A percentile compares a stretch with the other conserved stretches of the same genome.
These are phyloP conservation scores for Eriocheir sinensis DNA, from an alignment of 1,140 invertebrate species.

Conservation along the genomic window DNA sequence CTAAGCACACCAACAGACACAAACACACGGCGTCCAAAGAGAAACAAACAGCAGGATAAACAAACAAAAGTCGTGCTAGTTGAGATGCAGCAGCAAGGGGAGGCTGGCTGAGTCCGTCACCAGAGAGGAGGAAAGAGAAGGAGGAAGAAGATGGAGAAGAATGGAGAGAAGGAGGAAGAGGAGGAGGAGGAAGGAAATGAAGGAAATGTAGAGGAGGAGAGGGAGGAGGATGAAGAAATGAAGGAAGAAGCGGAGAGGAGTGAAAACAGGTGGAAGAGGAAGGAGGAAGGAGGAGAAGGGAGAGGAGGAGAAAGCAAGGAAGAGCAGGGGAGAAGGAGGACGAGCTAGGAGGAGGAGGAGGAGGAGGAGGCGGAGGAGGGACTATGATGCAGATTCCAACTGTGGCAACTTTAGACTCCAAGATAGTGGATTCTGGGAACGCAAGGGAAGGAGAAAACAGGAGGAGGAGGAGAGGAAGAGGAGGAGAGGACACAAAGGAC, in stretches of 20 bases:
- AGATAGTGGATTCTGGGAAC: background rate
- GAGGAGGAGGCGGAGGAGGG: background rate
- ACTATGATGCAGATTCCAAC: slow-evolving; percentile 17
- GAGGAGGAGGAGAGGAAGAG: background rate
- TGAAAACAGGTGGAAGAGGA: background rate
- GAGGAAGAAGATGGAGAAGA: too few species aligned
- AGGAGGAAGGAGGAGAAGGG: too few species aligned
- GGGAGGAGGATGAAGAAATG: background rate
- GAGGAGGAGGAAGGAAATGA: too few species aligned
- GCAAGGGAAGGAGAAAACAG: background rate
- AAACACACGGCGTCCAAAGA: background rate
- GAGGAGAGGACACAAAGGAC: too few species aligned
- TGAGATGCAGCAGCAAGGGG: too few species aligned
- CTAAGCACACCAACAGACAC: too few species aligned
- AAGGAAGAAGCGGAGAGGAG: background rate
- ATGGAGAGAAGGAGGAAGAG: too few species aligned
- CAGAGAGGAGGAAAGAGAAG: too few species aligned
- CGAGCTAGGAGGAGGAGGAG: background rate
- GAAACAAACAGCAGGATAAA: background rate
- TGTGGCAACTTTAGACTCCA: slow-evolving; percentile 34
- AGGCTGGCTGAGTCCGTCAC: too few species aligned
- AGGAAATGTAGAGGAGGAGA: too few species aligned
- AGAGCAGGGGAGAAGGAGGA: background rate
- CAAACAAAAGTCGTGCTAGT: too few species aligned
- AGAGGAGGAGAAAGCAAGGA: background rate